Evolutionary conservation across 2,888 invertebrate genomes (phyloP).

Genomic region (Taphrorychus bicolor): DNA sequence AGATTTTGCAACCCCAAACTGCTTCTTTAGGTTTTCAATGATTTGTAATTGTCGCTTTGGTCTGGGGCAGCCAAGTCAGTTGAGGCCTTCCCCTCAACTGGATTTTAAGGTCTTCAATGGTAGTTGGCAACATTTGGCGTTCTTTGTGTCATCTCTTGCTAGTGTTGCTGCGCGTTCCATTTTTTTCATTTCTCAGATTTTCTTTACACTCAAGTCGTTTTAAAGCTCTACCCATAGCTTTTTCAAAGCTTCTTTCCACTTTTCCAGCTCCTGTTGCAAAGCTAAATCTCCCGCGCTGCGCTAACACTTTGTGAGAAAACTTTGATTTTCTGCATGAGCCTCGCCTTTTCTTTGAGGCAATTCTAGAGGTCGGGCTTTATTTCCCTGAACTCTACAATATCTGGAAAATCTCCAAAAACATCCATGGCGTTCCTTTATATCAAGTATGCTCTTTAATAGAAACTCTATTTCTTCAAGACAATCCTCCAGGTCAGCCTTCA

Average conservation of each 20-base stretch:
- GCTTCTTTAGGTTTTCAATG: neutral
- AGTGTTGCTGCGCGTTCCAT: no score
- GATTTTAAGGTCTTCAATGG: conserved; percentile 17
- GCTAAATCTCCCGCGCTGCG: no score
- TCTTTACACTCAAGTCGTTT: conserved; percentile 17
- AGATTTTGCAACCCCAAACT: neutral
- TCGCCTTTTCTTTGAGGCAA: neutral
- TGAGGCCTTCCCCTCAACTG: neutral
- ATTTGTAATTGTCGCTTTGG: no score
- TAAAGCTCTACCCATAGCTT: conserved; percentile 19
- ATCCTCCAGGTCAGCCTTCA: conserved; percentile 27
- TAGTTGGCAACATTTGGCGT: conserved; percentile 4
- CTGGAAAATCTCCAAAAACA: no score
- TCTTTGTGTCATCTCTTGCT: no score
- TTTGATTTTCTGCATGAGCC: no score
- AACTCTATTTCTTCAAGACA: conserved; percentile 24
- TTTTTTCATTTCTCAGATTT: no score
- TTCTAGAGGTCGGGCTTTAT: neutral
- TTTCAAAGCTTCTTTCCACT: neutral
- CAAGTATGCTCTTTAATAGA: conserved; percentile 4
- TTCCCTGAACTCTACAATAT: no score
- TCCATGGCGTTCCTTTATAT: conserved; percentile 24
- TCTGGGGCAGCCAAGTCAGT: neutral
- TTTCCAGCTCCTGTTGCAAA: neutral
- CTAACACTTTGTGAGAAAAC: no score